phyloP scores from a whole-genome alignment of 1,140 invertebrate species.

The Drosophila persimilis region DNA sequence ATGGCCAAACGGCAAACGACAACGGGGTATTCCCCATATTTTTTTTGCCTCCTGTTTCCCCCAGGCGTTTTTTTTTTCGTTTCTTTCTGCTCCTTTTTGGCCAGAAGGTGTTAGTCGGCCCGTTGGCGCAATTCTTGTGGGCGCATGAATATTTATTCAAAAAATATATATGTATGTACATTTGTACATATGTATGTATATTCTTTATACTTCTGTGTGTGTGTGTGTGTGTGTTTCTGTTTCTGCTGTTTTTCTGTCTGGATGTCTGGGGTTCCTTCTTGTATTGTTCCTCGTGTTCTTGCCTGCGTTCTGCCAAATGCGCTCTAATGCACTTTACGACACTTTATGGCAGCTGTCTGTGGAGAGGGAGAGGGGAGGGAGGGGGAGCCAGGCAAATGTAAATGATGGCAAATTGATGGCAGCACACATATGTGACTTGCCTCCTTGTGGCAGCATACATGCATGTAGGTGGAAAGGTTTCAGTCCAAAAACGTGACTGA shows the following conservation, averaged over 20 bases:
- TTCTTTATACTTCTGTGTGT: not conserved
- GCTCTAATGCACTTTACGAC: slow-evolving; percentile 81
- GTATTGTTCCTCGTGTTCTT: slow-evolving; percentile 34
- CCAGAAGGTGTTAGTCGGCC: slow-evolving; percentile 61
- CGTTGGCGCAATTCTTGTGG: slow-evolving; percentile 52
- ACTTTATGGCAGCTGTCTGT: slow-evolving; percentile 69
- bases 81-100: slow-evolving; percentile 9
- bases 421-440: slow-evolving; percentile 37
- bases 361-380: not conserved
- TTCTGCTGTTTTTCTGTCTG: not conserved
- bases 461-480: not conserved
- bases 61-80: not conserved
- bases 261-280: slow-evolving; percentile 18
- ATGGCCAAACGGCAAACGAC: slow-evolving; percentile 23
- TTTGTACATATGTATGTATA: no score
- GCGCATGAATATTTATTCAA: slow-evolving; percentile 75
- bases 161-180: not conserved
- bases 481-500: not conserved
- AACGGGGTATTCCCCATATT: slow-evolving; percentile 25
- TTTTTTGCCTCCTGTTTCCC: not conserved
- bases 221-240: slow-evolving; percentile 9
- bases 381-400: slow-evolving; percentile 41
- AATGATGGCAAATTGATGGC: slow-evolving; percentile 70
- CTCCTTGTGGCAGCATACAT: slow-evolving; percentile 12
- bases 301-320: slow-evolving; percentile 66